Percentiles rank a stretch among this genome's conserved stretches.
These are phyloP conservation scores for Cataglyphis rosenhaueri DNA, from an alignment of 2,888 invertebrate genomes.

Conservation along the genomic window DNA sequence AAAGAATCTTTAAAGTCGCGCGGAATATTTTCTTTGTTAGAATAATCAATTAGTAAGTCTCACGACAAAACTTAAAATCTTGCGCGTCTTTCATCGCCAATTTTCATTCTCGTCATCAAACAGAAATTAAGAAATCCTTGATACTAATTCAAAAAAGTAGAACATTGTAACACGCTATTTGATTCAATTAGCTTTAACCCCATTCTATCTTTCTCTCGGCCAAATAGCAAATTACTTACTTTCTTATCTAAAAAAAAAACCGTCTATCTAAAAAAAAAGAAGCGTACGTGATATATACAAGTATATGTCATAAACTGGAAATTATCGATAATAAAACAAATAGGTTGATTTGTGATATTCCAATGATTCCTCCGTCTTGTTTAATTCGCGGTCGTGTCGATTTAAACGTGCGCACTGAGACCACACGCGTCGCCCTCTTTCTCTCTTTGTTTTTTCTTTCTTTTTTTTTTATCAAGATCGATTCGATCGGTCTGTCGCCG, in stretches of 20 bases:
- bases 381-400: background rate
- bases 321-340: conserved; percentile 40
- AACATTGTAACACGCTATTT: background rate
- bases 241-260: background rate
- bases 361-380: background rate
- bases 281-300: background rate
- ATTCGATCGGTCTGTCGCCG: conserved; percentile 25
- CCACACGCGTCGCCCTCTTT: background rate
- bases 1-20: background rate
- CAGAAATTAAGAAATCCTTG: background rate
- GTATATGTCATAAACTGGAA: background rate
- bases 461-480: conserved; percentile 7
- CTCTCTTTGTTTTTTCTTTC: background rate
- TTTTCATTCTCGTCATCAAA: background rate
- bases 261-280: background rate
- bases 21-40: background rate
- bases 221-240: background rate
- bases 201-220: conserved; percentile 9
- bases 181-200: conserved; percentile 24
- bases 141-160: conserved; percentile 4
- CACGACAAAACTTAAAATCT: background rate
- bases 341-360: conserved; percentile 2
- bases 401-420: background rate
- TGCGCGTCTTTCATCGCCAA: background rate
- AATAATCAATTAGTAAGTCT: background rate